Percentiles rank a stretch among this genome's conserved stretches.
Evolutionary conservation across 1,140 invertebrate species (phyloP).

Genomic region (Microplitis mediator): DNA sequence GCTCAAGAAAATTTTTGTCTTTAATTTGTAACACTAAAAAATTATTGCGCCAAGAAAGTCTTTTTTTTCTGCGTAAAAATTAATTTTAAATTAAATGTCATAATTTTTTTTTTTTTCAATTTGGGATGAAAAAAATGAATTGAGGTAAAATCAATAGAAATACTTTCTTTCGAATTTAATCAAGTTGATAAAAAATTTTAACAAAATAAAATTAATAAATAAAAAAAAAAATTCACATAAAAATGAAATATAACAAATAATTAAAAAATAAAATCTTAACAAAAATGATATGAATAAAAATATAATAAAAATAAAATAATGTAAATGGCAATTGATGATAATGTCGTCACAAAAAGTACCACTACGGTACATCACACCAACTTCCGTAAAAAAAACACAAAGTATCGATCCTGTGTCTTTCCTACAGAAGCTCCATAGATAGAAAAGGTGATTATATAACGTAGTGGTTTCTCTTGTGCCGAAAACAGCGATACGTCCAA

Average conservation of each 20-base stretch:
- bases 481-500: conserved; percentile 23
- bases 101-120: too few species aligned
- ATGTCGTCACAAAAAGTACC: conserved; percentile 42
- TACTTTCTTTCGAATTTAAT: neutral
- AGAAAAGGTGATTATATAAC: conserved; percentile 40
- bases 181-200: neutral
- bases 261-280: too few species aligned
- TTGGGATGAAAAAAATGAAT: neutral
- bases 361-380: conserved; percentile 54
- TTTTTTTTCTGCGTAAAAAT: too few species aligned
- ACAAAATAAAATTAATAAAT: neutral
- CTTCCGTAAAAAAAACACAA: conserved; percentile 15
- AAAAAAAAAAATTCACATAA: neutral
- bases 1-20: too few species aligned
- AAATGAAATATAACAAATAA: neutral
- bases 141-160: neutral
- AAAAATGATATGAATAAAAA: too few species aligned
- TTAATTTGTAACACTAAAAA: too few species aligned
- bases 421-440: conserved; percentile 10
- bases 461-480: conserved; percentile 43
- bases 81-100: too few species aligned
- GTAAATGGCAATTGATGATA: conserved; percentile 31
- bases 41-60: too few species aligned
- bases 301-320: neutral
- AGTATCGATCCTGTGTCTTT: neutral